Conservation (phyloP, 2,797 vertebrate species). For the Centroberyx gerrardi region DNA sequence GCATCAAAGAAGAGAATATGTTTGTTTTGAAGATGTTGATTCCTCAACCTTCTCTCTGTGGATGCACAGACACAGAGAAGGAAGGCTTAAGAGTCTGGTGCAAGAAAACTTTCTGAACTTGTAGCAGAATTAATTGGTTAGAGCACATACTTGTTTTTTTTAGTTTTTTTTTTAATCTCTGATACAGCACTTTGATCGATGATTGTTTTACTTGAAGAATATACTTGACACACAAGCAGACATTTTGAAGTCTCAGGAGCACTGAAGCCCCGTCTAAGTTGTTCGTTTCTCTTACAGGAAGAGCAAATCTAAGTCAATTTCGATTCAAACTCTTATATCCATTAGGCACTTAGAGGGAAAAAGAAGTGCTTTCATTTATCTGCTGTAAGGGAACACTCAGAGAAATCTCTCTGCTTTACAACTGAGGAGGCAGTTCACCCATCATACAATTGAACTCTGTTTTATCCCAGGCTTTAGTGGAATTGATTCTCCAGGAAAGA, state of each 20-base stretch:
- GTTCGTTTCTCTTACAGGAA: constrained; percentile 29
- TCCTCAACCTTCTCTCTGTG: constrained; percentile 29
- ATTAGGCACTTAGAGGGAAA: constrained; percentile 12
- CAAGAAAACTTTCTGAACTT: constrained; percentile 30
- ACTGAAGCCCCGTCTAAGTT: neutral
- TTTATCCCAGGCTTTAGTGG: neutral
- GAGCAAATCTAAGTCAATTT: constrained; percentile 31
- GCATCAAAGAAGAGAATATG: constrained; percentile 57
- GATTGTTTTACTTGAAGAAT: constrained; percentile 24
- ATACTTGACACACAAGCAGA: constrained; percentile 8
- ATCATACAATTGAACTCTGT: constrained; percentile 40
- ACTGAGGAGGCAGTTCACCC: constrained; percentile 44
- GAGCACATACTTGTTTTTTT: constrained; percentile 1
- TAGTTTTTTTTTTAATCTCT: constrained; percentile 10
- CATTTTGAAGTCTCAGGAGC: constrained; percentile 12
- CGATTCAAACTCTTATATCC: constrained; percentile 32
- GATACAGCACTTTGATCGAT: constrained; percentile 12
- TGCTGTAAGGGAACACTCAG: constrained; percentile 54
- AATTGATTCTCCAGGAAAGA: neutral
- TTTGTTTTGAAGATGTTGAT: constrained; percentile 66
- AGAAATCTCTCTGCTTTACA: constrained; percentile 39
- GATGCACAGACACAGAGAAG: constrained; percentile 14
- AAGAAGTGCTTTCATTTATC: constrained; percentile 52
- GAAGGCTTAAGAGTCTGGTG: neutral
- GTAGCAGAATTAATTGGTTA: constrained; percentile 47